These are phyloP conservation scores for Harpagoxenus sublaevis DNA, from an alignment of 2,888 invertebrate species.

Conservation along the genomic window DNA sequence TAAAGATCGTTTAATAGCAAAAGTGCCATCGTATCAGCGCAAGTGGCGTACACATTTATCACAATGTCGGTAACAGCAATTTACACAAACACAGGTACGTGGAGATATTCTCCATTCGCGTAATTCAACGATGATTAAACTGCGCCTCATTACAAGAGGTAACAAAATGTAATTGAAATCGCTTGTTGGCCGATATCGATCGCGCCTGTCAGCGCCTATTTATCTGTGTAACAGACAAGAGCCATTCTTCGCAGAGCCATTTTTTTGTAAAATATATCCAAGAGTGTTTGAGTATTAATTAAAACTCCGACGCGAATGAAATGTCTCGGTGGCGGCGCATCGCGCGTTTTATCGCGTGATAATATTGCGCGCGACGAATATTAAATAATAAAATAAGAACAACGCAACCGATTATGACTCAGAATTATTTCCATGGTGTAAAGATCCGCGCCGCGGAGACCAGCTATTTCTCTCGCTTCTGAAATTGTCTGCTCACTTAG, in stretches of 20 bases:
- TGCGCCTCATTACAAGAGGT: slow-evolving; percentile 56
- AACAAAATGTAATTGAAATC: slow-evolving; percentile 58
- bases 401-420: slow-evolving; percentile 40
- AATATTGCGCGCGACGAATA: slow-evolving; percentile 16
- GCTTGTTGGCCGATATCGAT: slow-evolving; percentile 48
- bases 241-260: slow-evolving; percentile 29
- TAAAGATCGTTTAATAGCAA: slow-evolving; percentile 57
- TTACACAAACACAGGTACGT: slow-evolving; percentile 28
- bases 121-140: slow-evolving; percentile 57
- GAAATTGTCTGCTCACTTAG: slow-evolving; percentile 66
- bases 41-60: slow-evolving; percentile 52
- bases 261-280: slow-evolving; percentile 48
- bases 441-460: slow-evolving; percentile 31
- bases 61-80: slow-evolving; percentile 57
- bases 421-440: slow-evolving; percentile 32
- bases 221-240: slow-evolving; percentile 42
- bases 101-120: slow-evolving; percentile 13
- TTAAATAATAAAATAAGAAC: slow-evolving; percentile 44
- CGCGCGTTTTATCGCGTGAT: slow-evolving; percentile 24
- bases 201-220: slow-evolving; percentile 46
- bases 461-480: slow-evolving; percentile 56
- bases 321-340: slow-evolving; percentile 20
- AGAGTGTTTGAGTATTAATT: slow-evolving; percentile 42
- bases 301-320: slow-evolving; percentile 33
- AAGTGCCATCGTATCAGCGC: slow-evolving; percentile 53